Base-by-base conservation (phyloP, 2,888 invertebrate species). In the Temnothorax ravouxi region DNA sequence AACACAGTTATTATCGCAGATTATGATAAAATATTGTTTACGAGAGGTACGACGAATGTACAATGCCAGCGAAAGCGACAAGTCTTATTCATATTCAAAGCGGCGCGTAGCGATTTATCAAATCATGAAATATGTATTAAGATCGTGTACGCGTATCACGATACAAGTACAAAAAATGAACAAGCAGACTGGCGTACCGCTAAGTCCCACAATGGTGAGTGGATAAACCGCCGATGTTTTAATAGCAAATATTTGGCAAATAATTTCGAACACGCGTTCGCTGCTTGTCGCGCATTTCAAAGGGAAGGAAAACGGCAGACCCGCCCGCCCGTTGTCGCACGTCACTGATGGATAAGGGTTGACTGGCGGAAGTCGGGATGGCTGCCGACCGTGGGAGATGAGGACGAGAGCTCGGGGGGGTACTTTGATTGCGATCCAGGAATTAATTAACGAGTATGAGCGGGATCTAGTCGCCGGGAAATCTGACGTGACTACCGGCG, bases 381-480 rank as follows among this genome's bases (percentile, higher is more conserved):
- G 76, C 47, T 83, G 59, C 76, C 54, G 71, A 72, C 52, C 67
- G 47, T 59, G 72, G 79, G 79, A 80, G 79, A 80, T 72, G 77
- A 77, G 56, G 67, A 85, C 67, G 67, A 85, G 75, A 79, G 80
- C 79, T 77, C 67, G 64, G 75, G 76, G 76, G 83, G 82, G 81
- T 72, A 88, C 89, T 91, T 91, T 90, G 89, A 91, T 91, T 91
- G 90, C 91, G 90, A 91, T 91, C 86, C 88, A 75, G 87, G 90
- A 92, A 92, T 92, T 91, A 92, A 92, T 93, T 92, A 93, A 92
- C 92, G 90, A 89, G 87, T 88, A 87, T 86, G 89, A 87, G 86
- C 84, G 66, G 84, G 87, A 89, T 90, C 90, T 84, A 83, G 90
- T 89, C 89, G 83, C 83, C 76, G 86, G 86, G 87, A 92, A 91